Evolutionary conservation across 1,140 invertebrate genomes (phyloP), one percentile per base, ranked within the genome.

Genomic region (Heliothis subflexa): DNA sequence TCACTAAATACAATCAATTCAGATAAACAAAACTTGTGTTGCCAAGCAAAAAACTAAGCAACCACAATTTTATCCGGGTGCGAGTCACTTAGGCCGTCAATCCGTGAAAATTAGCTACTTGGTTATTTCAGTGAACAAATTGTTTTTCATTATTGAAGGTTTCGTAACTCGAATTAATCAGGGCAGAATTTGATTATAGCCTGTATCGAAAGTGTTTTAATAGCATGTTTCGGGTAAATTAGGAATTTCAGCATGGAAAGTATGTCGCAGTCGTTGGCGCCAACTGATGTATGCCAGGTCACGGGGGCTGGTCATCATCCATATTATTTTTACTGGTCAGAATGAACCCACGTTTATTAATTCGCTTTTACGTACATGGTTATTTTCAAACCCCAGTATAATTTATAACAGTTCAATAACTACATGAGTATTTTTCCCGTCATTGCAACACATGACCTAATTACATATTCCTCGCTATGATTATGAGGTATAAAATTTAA

Each of bases 271-370:
- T 91, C 84, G 88, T 89, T 85, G 86, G 86, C 86, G 85, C 80
- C 83, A 84, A 83, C 80, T 81, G 80, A 88, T 88, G 85, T 88
- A 54, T 92, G 87, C 86, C 89, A 89, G 90, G 90, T 90, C 90
- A 90, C 73, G 82, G 82, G 83, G 86, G 73, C 83, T 79, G 83
- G 77, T 78, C 86, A 86, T 87, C 89, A 87, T 88, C 83, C 73
- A 84, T 85, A 92, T 90, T 87, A 90, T 90, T 90, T 89, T 91
- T 91, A 90, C 90, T 90, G 88, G 85, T 83, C 83, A 79, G 80
- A 85, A 85, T 79, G 81, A 87, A 78, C 77, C 78, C 62, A 28
- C 68, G 68, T 71, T 71, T 55, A 71, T 71, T 71, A 33, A 71
- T 52, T 71, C 9, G 18, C 7, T 54, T 71, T 71, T 71, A 72